Evolutionary conservation across 2,888 invertebrate species (phyloP).

Genomic region (Megamerina dolium): DNA sequence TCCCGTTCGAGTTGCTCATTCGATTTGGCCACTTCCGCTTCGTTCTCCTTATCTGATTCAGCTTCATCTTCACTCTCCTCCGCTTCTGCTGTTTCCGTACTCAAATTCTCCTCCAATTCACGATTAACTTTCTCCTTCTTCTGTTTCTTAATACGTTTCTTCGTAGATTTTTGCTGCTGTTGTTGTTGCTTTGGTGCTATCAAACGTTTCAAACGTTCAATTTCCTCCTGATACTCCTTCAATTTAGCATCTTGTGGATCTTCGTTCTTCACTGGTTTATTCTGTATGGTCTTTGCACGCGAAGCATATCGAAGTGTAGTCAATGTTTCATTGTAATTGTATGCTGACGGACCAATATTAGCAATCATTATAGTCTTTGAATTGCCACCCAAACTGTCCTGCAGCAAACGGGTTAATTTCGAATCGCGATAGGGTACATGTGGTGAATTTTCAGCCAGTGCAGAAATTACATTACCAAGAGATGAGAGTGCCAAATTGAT

Average conservation of each 20-base stretch:
- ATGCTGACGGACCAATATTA: conserved; percentile 94
- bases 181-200: conserved; percentile 49
- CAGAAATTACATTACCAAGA: conserved; percentile 97
- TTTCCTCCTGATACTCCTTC: conserved; percentile 92
- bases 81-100: conserved; percentile 15
- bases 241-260: conserved; percentile 98
- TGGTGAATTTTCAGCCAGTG: conserved; percentile 87
- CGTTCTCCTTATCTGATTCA: conserved; percentile 45
- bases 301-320: conserved; percentile 95
- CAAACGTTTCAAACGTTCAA: conserved; percentile 61
- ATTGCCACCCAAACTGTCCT: conserved; percentile 97
- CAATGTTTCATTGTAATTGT: conserved; percentile 96
- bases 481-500: conserved; percentile 95
- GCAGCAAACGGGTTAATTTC: conserved; percentile 89
- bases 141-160: conserved; percentile 33
- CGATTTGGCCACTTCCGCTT: conserved; percentile 41
- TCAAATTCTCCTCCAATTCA: conserved; percentile 21
- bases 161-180: conserved; percentile 31
- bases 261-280: conserved; percentile 96
- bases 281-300: conserved; percentile 97
- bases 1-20: conserved; percentile 58
- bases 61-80: conserved; percentile 44
- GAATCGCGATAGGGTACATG: conserved; percentile 98
- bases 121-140: conserved; percentile 35
- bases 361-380: conserved; percentile 99